Evolutionary conservation across 2,888 invertebrate genomes (phyloP).

Genomic region (Mystacides longicornis): DNA sequence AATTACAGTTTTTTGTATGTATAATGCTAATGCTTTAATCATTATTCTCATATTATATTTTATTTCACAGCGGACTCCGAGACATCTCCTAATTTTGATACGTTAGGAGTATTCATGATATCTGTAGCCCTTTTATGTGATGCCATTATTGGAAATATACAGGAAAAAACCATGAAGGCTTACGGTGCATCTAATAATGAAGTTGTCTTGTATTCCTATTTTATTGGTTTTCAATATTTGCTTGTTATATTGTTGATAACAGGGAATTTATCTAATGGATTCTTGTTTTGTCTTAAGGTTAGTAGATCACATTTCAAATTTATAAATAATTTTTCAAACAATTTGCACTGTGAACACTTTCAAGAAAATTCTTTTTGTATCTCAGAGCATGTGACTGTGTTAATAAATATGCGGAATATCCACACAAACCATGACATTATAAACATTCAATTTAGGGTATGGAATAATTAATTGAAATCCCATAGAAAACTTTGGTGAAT

Average conservation of each 20-base stretch:
- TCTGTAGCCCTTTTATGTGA: conserved; percentile 85
- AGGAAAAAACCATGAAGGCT: conserved; percentile 89
- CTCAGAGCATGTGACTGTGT: neutral
- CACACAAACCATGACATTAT: too few species aligned
- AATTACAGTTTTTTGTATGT: too few species aligned
- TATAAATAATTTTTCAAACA: neutral
- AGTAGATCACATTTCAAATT: too few species aligned
- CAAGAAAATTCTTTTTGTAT: neutral
- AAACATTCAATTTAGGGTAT: too few species aligned
- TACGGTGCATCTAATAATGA: conserved; percentile 80
- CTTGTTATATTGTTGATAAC: conserved; percentile 61
- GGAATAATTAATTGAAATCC: too few species aligned
- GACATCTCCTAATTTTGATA: conserved; percentile 66
- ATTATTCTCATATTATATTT: neutral
- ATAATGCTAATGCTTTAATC: neutral
- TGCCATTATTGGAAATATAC: conserved; percentile 93
- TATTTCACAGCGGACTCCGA: conserved; percentile 59
- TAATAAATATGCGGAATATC: too few species aligned
- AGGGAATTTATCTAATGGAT: conserved; percentile 69
- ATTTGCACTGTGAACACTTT: neutral
- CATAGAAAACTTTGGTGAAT: too few species aligned
- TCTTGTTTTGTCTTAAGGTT: conserved; percentile 71
- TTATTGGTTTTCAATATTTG: conserved; percentile 78
- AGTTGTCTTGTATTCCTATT: conserved; percentile 88
- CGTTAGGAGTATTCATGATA: conserved; percentile 65